Base-by-base conservation (phyloP, 2,113 vertebrate genomes). In the Parus major region DNA sequence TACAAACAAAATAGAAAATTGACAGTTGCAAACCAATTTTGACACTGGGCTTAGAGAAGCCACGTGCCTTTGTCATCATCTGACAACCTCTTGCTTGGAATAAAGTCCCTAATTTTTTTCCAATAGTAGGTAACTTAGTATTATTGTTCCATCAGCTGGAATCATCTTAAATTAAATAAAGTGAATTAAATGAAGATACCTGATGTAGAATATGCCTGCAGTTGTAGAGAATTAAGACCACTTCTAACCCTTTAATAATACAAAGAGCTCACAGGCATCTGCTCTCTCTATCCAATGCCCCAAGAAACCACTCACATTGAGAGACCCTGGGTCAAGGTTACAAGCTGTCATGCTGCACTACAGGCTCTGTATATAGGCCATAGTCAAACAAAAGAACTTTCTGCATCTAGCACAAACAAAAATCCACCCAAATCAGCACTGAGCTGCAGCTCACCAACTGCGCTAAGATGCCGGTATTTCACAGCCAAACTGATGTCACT, bases 1-100 rank as follows among this genome's bases (percentile, higher is more conserved):
- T 93, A 95, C 39, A 93, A 82, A 42, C 28, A 90, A 87, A 69
- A 89, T 7, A 81, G n/a, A 65, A 56, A 93, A 92, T 4, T 88
- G 44, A 23, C 64, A 90, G 76, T 1, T 96, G 69, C 27, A 77
- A 83, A 90, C 22, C 47, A 56, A 86, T 81, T 88, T 61, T 2
- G 15, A 77, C 66, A 86, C 42, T 35, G 25, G 46, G 82, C 82
- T 95, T 68, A 76, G 59, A 75, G 50, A 92, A 94, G 79, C 25
- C 6, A 2, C 1, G 6, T 57, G 29, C 72, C 57, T 73, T 39
- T 69, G 53, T 50, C 42, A 88, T 61, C 33, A 82, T 31, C 47
- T 46, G 9, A 92, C 68, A 24, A 90, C 47, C 56, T 71, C 82
- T 35, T 65, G 73, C 92, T 11, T 59, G 33, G 55, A 76, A 93